Conservation (phyloP, 2,797 vertebrate species). For the Triplophysa bombifrons region DNA sequence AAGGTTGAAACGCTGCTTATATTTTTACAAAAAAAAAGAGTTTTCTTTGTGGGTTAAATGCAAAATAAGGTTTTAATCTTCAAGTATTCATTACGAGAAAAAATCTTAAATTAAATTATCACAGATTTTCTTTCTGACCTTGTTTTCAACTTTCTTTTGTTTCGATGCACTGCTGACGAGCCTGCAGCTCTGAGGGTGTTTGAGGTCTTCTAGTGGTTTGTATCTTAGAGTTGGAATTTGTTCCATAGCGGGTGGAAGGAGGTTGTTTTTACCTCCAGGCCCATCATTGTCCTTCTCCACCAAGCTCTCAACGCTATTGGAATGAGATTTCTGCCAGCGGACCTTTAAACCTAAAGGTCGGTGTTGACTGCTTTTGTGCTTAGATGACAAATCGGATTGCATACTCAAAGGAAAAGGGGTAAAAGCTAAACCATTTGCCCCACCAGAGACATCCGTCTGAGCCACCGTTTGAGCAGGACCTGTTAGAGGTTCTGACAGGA, state of each 20-base stretch:
- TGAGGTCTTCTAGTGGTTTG: conserved; percentile 75
- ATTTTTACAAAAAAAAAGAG: background rate
- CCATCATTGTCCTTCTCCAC: conserved; percentile 76
- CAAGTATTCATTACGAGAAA: background rate
- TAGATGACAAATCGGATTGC: conserved; percentile 63
- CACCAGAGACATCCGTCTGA: conserved; percentile 78
- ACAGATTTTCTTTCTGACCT: conserved; percentile 70
- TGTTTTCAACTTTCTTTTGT: conserved; percentile 76
- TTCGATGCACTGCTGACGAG: conserved; percentile 80
- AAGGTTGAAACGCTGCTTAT: background rate
- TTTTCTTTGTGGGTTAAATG: background rate
- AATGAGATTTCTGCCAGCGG: conserved; percentile 83
- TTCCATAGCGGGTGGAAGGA: conserved; percentile 85
- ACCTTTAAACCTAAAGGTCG: conserved; percentile 87
- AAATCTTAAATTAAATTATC: background rate
- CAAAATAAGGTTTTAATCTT: background rate
- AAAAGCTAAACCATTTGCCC: conserved; percentile 78
- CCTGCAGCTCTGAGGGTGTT: conserved; percentile 71
- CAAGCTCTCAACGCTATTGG: conserved; percentile 80
- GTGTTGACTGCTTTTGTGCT: conserved; percentile 75
- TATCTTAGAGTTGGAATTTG: conserved; percentile 89
- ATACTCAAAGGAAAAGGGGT: conserved; percentile 73
- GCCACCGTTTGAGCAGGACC: conserved; percentile 77
- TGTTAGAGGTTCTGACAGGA: conserved; percentile 77
- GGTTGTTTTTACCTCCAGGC: conserved; percentile 80